A percentile compares a stretch with the other conserved stretches of the same genome.
These are phyloP conservation scores for Ceratosolen solmsi DNA, from an alignment of 1,140 invertebrate species.

Conservation along the genomic window DNA sequence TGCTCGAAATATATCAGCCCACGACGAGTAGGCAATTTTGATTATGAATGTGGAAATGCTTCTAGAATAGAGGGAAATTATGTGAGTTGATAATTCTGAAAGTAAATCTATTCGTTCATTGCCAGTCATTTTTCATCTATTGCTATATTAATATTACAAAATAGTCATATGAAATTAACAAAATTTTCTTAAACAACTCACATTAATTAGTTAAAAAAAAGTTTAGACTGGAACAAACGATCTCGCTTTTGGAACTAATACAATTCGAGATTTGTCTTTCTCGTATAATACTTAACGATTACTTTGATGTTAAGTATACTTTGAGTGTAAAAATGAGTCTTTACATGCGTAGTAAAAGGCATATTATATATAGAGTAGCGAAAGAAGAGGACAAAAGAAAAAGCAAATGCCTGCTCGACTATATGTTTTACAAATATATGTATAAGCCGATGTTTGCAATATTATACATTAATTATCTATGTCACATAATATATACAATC, in stretches of 20 bases:
- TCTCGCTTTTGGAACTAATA: no score
- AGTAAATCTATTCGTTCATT: no score
- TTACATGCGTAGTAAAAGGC: constrained; percentile 1
- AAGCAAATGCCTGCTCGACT: background rate
- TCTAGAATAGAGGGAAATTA: no score
- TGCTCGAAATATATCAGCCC: background rate
- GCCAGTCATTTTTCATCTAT: no score
- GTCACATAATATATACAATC: background rate
- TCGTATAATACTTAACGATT: background rate
- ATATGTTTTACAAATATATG: background rate
- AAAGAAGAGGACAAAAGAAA: background rate
- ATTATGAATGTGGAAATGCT: no score
- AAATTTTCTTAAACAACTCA: no score
- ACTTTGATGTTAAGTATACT: constrained; percentile 13
- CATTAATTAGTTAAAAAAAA: no score
- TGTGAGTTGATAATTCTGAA: no score
- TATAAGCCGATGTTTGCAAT: background rate
- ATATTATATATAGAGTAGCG: background rate
- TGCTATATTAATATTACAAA: no score
- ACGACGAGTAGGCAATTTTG: background rate
- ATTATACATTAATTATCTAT: constrained; percentile 15
- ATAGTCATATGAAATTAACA: no score
- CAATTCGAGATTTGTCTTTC: background rate
- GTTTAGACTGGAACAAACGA: no score
- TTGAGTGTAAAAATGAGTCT: constrained; percentile 4